Evolutionary conservation across 1,140 invertebrate species (phyloP).

Genomic region (Lithobius niger): DNA sequence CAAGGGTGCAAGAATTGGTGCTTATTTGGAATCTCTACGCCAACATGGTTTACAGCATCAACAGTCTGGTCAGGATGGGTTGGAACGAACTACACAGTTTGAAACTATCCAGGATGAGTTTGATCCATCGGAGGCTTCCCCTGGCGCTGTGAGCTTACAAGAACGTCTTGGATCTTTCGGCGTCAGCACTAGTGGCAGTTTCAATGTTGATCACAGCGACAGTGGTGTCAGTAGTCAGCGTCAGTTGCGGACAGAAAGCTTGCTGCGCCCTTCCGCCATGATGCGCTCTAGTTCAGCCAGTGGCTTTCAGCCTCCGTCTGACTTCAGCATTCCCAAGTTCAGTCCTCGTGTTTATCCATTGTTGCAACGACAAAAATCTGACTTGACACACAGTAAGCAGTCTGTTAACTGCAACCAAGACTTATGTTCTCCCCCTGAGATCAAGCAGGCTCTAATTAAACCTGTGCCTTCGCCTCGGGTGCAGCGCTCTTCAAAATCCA

Average conservation of each 20-base stretch:
- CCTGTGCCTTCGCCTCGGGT: neutral
- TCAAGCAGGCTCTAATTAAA: neutral
- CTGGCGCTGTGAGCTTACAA: constrained; percentile 3
- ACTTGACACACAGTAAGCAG: constrained; percentile 25
- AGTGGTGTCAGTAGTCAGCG: constrained; percentile 8
- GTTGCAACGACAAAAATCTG: constrained; percentile 32
- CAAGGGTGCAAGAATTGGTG: constrained; percentile 87
- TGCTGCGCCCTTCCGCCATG: constrained; percentile 25
- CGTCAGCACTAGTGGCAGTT: neutral
- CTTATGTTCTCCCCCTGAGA: constrained; percentile 7
- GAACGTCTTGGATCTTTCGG: neutral
- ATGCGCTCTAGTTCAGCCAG: constrained; percentile 29
- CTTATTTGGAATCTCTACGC: constrained; percentile 81
- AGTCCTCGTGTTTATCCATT: constrained; percentile 3
- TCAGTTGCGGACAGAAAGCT: constrained; percentile 15
- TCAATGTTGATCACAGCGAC: constrained; percentile 10
- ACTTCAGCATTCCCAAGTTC: neutral
- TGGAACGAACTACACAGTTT: neutral
- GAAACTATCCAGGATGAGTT: constrained; percentile 23
- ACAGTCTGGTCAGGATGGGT: constrained; percentile 24
- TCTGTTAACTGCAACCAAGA: neutral
- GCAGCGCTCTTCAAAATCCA: too few relatives aligned
- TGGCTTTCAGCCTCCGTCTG: constrained; percentile 20
- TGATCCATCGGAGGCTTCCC: constrained; percentile 15
- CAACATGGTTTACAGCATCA: constrained; percentile 50